These are phyloP conservation scores for Syndactyla subalaris DNA, from an alignment of 2,797 vertebrate genomes.

Conservation along the genomic window DNA sequence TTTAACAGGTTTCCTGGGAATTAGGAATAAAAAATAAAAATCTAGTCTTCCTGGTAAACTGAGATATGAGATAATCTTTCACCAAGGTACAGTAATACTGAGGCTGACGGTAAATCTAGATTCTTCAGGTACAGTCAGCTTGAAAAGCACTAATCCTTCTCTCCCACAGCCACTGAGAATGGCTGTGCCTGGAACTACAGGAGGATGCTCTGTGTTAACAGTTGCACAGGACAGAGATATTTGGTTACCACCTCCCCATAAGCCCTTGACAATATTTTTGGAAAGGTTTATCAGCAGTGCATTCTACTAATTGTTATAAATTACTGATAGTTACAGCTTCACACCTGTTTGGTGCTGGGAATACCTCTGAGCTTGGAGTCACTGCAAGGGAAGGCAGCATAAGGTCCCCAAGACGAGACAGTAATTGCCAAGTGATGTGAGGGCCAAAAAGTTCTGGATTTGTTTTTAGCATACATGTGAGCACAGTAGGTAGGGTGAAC, in stretches of 20 bases:
- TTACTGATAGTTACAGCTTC: not conserved
- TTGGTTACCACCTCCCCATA: not conserved
- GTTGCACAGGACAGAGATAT: not conserved
- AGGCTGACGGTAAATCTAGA: constrained; percentile 15
- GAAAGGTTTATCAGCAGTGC: not conserved
- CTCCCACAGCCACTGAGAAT: not conserved
- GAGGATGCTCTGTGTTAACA: not conserved
- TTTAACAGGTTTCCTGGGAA: constrained; percentile 47
- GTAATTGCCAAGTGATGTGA: not conserved
- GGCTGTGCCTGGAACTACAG: not conserved
- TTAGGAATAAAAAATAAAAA: not conserved
- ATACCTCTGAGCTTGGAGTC: not conserved
- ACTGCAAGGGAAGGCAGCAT: not conserved
- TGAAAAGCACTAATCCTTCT: not conserved
- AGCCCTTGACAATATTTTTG: not conserved
- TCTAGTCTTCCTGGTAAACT: constrained; percentile 17
- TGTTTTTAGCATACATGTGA: not conserved
- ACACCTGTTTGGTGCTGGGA: not conserved
- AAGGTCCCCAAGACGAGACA: not conserved
- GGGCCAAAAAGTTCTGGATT: not conserved
- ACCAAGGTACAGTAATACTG: not conserved
- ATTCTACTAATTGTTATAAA: not conserved
- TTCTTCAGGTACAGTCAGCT: not conserved
- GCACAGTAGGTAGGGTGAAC: not conserved
- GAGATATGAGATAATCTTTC: constrained; percentile 20